phyloP scores from a whole-genome alignment of 2,888 invertebrate species.

The Melanostoma mellinum region DNA sequence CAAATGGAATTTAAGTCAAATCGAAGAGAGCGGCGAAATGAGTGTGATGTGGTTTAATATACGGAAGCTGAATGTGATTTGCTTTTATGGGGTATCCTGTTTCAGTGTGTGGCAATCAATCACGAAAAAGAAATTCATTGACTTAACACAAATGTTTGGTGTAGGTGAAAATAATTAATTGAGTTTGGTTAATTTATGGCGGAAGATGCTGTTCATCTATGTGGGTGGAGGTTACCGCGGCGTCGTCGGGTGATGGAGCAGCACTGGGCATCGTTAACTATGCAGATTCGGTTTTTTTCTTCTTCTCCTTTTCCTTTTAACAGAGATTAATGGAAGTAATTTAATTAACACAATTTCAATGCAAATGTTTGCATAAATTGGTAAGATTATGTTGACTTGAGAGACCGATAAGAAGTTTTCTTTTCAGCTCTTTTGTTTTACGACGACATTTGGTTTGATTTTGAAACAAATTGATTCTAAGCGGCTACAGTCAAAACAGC shows the following conservation, averaged over 20 bases:
- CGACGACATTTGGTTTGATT: slow-evolving; percentile 2
- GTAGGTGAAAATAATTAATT: not conserved
- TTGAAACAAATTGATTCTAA: slow-evolving; percentile 24
- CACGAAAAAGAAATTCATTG: slow-evolving; percentile 45
- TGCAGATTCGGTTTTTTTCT: slow-evolving; percentile 31
- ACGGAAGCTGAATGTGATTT: slow-evolving; percentile 50
- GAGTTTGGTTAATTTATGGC: slow-evolving; percentile 9
- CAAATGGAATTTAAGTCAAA: slow-evolving; percentile 37
- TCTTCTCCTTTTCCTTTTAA: not conserved
- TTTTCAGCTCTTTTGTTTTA: slow-evolving; percentile 45
- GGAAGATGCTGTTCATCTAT: slow-evolving; percentile 9
- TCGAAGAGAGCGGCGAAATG: slow-evolving; percentile 16
- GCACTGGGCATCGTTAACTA: slow-evolving; percentile 12
- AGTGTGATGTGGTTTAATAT: not conserved
- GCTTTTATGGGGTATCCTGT: slow-evolving; percentile 28
- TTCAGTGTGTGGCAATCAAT: slow-evolving; percentile 14
- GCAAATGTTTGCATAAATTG: slow-evolving; percentile 27
- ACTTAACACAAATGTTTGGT: not conserved
- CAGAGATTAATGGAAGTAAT: slow-evolving; percentile 37
- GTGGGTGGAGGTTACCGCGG: slow-evolving; percentile 23
- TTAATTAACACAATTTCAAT: slow-evolving; percentile 42
- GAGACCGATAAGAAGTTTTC: slow-evolving; percentile 16
- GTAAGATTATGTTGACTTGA: slow-evolving; percentile 3
- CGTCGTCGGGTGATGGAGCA: not conserved
- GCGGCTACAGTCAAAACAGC: too few species aligned